These are phyloP conservation scores for Halisarca cf. caerulea DNA, from an alignment of 37 sponge, comb jelly and placozoan species.

Conservation along the genomic window DNA sequence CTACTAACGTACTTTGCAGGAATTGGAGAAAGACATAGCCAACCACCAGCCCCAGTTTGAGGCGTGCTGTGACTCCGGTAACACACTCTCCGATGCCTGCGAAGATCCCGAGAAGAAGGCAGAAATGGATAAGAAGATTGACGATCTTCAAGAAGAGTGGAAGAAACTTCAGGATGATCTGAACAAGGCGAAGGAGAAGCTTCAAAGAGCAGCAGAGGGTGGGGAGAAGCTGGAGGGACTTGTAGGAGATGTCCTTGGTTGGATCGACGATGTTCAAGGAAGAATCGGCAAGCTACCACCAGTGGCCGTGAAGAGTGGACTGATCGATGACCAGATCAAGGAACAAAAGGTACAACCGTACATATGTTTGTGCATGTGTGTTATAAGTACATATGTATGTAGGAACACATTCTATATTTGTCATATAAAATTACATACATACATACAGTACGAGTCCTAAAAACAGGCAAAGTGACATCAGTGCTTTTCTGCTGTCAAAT, in stretches of 20 bases:
- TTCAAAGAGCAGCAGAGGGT: neutral
- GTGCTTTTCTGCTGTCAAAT: too few species aligned
- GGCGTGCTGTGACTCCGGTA: constrained; percentile 46
- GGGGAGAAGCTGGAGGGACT: constrained; percentile 10
- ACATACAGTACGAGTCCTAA: too few species aligned
- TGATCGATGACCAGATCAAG: constrained; percentile 62
- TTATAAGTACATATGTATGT: neutral
- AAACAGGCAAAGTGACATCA: too few species aligned
- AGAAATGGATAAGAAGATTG: constrained; percentile 6
- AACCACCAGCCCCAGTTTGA: constrained; percentile 33
- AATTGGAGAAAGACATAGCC: constrained; percentile 22
- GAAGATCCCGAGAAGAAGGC: constrained; percentile 27
- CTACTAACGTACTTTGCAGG: neutral
- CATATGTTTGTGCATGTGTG: neutral
- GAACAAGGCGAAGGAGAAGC: constrained; percentile 1
- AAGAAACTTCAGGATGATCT: constrained; percentile 12
- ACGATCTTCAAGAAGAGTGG: constrained; percentile 51
- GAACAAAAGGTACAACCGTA: constrained; percentile 68
- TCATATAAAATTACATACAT: too few species aligned
- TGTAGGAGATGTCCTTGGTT: constrained; percentile 20
- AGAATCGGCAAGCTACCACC: constrained; percentile 34
- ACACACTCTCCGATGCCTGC: constrained; percentile 23
- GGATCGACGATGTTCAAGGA: constrained; percentile 41
- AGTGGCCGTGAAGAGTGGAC: constrained; percentile 36
- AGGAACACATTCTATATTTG: too few species aligned